Percentiles rank a stretch among this genome's conserved stretches.
Conservation (phyloP, 2,888 invertebrate species). For the Tetramorium bicarinatum region DNA sequence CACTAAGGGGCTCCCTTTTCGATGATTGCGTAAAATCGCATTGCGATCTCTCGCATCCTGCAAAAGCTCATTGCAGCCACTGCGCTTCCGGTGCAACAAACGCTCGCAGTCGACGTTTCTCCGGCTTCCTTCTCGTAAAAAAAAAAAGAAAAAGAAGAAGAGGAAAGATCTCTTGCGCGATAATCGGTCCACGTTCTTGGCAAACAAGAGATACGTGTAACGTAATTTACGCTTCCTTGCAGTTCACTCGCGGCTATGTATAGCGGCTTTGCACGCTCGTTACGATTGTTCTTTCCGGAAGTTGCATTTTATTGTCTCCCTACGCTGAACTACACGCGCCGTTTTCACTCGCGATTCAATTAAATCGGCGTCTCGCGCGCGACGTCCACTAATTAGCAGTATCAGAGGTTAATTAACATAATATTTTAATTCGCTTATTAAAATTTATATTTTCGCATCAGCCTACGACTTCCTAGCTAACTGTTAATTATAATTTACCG, state of each 20-base stretch:
- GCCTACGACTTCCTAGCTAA: neutral
- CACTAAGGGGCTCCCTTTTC: conserved; percentile 1
- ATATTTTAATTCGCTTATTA: conserved; percentile 8
- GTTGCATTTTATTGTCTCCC: conserved; percentile 49
- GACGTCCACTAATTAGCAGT: conserved; percentile 25
- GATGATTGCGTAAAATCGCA: conserved; percentile 52
- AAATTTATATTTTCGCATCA: conserved; percentile 26
- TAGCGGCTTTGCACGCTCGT: conserved; percentile 55
- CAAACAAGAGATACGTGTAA: conserved; percentile 53
- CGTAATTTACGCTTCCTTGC: conserved; percentile 55
- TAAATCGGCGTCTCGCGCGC: conserved; percentile 17
- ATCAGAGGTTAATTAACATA: conserved; percentile 23
- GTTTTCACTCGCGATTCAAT: conserved; percentile 44
- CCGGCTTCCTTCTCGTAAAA: conserved; percentile 43
- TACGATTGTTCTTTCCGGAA: conserved; percentile 65
- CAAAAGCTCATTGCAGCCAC: conserved; percentile 11
- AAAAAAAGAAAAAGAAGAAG: neutral
- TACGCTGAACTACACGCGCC: neutral
- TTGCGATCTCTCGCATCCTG: conserved; percentile 22
- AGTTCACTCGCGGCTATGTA: conserved; percentile 55
- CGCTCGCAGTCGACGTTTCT: conserved; percentile 57
- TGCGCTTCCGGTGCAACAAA: conserved; percentile 61
- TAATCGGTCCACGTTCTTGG: conserved; percentile 48
- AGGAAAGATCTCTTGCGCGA: conserved; percentile 58
- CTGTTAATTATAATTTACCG: conserved; percentile 20